A percentile compares a stretch with the other conserved stretches of the same genome.
These are phyloP conservation scores for Digitonthophagus gazella DNA, from an alignment of 2,888 invertebrate genomes.

Conservation along the genomic window DNA sequence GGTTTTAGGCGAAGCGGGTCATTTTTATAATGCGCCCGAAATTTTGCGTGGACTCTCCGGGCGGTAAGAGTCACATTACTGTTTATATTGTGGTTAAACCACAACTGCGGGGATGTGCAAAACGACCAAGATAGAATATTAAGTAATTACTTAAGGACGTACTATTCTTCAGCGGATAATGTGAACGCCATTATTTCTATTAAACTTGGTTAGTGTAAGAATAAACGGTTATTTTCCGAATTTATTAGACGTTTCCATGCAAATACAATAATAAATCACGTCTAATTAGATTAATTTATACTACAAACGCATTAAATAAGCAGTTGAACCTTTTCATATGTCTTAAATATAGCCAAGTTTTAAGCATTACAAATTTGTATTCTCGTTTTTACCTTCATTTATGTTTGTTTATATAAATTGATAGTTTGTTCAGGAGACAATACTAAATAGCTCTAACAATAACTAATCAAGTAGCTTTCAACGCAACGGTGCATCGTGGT, in stretches of 20 bases:
- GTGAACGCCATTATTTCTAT: neutral
- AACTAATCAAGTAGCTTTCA: neutral
- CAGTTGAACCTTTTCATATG: too few relatives aligned
- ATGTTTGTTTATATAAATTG: too few relatives aligned
- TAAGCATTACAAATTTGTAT: too few relatives aligned
- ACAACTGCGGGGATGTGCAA: neutral
- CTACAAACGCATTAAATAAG: too few relatives aligned
- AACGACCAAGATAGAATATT: neutral
- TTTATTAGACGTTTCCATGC: neutral
- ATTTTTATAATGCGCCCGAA: too few relatives aligned
- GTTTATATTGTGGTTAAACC: neutral
- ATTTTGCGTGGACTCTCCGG: too few relatives aligned
- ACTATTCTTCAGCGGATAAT: neutral
- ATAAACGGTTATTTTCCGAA: neutral
- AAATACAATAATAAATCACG: neutral
- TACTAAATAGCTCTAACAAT: neutral
- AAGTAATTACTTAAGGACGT: neutral
- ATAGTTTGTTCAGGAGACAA: neutral
- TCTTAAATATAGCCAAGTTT: too few relatives aligned
- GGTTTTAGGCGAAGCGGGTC: too few relatives aligned
- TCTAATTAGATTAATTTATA: neutral
- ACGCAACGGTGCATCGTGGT: neutral
- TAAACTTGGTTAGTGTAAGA: neutral
- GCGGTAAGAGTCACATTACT: too few relatives aligned
- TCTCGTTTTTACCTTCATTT: too few relatives aligned